Base-by-base conservation (phyloP, 2,797 vertebrate species). In the Enteromius fasciolatus region DNA sequence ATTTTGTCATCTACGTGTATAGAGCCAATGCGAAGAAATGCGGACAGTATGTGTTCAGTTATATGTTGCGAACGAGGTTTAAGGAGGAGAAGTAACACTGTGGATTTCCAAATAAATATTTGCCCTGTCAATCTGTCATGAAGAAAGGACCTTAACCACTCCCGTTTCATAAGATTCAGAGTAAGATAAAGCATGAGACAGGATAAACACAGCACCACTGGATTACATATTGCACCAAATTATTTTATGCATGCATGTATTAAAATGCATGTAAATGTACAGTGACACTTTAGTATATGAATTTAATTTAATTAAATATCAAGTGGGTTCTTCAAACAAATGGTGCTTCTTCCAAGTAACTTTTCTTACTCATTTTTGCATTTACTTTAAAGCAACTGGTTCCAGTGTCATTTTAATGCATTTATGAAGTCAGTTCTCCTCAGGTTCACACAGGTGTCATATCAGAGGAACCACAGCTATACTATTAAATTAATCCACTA, bases 161-260 rank as follows among this genome's bases (percentile, higher is more conserved):
- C 78, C 70, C 8, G 36, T 17, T 44, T 78, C 48, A 44, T 31
- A 50, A 63, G 72, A 80, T 80, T 86, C 66, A 76, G 2, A 72
- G 57, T 15, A 66, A 70, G 78, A 85, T 81, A 77, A 75, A 63
- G 54, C 78, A 57, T 28, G 17, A 41, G 50, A 52, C 17, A 84
- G 15, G 18, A 57, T 85, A 74, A 85, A 75, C 74, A 66, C 44
- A 76, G 66, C 25, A 23, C 64, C 39, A 68, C 28, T 3, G 0
- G 46, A 44, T 12, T 25, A 61, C 44, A 44, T 76, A 41, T 20
- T 66, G 17, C 5, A 52, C 20, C 20, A 41, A 18, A 39, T 18
- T 17, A 57, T 75, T 10, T 39, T 2, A 54, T 68, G 17, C 39
- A 57, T 33, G 76, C 39, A 31, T 66, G 76, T 28, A 54, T 52